These are phyloP conservation scores for Antitype chi DNA, from an alignment of 2,888 invertebrate species.

Conservation along the genomic window DNA sequence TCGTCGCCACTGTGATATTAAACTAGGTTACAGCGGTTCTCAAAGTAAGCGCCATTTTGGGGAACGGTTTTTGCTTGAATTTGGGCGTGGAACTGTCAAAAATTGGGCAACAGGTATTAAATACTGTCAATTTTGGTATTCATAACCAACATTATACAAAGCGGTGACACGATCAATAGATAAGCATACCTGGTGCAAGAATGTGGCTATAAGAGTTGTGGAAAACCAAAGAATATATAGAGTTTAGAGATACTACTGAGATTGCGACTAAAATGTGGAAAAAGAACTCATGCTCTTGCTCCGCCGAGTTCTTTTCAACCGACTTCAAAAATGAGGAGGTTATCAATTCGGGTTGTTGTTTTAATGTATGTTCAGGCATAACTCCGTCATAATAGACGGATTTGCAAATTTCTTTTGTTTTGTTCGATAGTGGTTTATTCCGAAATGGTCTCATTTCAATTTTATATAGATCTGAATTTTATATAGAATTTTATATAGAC, in stretches of 20 bases:
- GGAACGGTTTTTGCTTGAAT: neutral
- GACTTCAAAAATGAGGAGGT: neutral
- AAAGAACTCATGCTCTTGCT: too few relatives aligned
- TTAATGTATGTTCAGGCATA: too few relatives aligned
- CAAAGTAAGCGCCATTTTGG: conserved; percentile 64
- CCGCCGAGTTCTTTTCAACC: neutral
- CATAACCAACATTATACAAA: neutral
- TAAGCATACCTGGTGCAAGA: too few relatives aligned
- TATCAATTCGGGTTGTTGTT: too few relatives aligned
- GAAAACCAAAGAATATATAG: neutral
- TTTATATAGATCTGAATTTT: too few relatives aligned
- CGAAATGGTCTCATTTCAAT: too few relatives aligned
- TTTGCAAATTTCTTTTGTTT: too few relatives aligned
- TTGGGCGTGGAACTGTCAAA: neutral
- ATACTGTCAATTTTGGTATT: neutral
- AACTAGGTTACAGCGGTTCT: conserved; percentile 76
- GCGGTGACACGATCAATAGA: neutral
- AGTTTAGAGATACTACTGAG: neutral
- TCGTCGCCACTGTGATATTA: conserved; percentile 86
- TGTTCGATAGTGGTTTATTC: too few relatives aligned
- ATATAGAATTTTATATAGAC: too few relatives aligned
- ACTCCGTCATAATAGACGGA: too few relatives aligned
- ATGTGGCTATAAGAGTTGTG: neutral
- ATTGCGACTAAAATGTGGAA: neutral
- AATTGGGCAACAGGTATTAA: neutral